A percentile compares a stretch with the other conserved stretches of the same genome.
Evolutionary conservation across 2,888 invertebrate species (phyloP).

Genomic region (Pherbina coryleti): DNA sequence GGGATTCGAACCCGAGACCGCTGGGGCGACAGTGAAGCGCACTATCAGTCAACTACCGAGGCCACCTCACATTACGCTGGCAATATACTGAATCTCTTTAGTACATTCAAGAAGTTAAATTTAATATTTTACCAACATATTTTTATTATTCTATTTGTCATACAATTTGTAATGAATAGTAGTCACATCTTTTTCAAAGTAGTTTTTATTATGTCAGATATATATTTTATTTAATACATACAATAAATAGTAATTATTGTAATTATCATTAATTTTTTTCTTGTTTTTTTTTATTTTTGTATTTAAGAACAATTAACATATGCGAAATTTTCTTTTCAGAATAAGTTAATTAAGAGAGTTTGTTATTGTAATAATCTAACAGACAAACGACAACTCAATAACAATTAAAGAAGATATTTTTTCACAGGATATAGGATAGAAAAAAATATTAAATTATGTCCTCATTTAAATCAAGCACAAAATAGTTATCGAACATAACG

Average conservation of each 20-base stretch:
- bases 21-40: too few species aligned
- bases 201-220: slow-evolving; percentile 24
- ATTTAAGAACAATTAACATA: slow-evolving; percentile 58
- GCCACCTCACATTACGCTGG: too few species aligned
- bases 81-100: too few species aligned
- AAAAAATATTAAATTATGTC: too few species aligned
- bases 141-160: too few species aligned
- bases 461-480: too few species aligned
- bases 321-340: slow-evolving; percentile 54
- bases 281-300: slow-evolving; percentile 43
- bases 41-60: too few species aligned
- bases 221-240: slow-evolving; percentile 20
- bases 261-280: slow-evolving; percentile 36
- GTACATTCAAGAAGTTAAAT: too few species aligned
- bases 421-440: neutral
- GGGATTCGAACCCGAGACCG: too few species aligned
- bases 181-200: neutral
- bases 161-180: neutral
- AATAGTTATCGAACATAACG: neutral
- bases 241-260: slow-evolving; percentile 26
- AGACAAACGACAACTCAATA: neutral
- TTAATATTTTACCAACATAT: too few species aligned
- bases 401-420: neutral
- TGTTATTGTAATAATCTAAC: slow-evolving; percentile 1
- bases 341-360: slow-evolving; percentile 50